Evolutionary conservation across 23 tunicate species (phyloP).

Genomic region (Ciona savignyi): DNA sequence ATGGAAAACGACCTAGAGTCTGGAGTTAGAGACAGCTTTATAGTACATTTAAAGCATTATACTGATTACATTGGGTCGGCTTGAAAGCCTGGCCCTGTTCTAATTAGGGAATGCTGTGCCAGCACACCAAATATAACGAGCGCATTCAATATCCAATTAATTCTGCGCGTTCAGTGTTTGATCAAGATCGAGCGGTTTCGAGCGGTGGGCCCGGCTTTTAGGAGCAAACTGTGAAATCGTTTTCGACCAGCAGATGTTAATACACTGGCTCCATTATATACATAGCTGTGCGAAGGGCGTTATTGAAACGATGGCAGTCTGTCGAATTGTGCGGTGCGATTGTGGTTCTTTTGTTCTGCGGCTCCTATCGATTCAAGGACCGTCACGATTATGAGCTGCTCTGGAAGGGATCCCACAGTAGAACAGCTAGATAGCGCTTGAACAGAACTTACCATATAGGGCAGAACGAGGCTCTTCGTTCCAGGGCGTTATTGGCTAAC

Average conservation of each 20-base stretch:
- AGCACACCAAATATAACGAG: too few species aligned
- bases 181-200: neutral
- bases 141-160: neutral
- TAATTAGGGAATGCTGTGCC: too few species aligned
- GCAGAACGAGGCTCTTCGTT: too few species aligned
- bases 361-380: conserved; percentile 1
- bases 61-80: too few species aligned
- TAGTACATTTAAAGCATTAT: neutral
- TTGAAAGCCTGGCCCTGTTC: too few species aligned
- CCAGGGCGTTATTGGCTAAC: neutral
- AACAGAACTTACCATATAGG: too few species aligned
- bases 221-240: neutral
- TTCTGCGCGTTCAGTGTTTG: neutral
- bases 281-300: neutral
- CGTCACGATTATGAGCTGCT: neutral
- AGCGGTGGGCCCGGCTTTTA: neutral
- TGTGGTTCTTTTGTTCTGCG: neutral
- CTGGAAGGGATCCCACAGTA: too few species aligned
- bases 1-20: neutral
- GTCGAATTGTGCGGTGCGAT: neutral
- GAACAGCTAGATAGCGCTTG: too few species aligned
- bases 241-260: neutral
- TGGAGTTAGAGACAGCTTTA: neutral
- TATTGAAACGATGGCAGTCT: neutral
- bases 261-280: neutral